These are phyloP conservation scores for Cisticola juncidis DNA, from an alignment of 2,113 vertebrate genomes.

Conservation along the genomic window DNA sequence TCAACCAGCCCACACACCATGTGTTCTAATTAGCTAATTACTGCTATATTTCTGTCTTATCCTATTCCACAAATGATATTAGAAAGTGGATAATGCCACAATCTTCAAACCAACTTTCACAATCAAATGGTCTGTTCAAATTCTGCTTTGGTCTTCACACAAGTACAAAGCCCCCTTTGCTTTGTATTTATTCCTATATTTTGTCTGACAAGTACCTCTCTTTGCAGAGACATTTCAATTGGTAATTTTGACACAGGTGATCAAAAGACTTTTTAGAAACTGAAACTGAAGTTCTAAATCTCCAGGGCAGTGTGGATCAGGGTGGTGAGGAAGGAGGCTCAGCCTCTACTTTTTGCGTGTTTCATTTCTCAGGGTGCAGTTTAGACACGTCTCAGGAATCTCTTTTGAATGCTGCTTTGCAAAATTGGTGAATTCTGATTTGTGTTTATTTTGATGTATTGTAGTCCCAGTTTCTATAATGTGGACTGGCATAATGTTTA, in stretches of 20 bases:
- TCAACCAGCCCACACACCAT: conserved; percentile 45
- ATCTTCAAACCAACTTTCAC: conserved; percentile 9
- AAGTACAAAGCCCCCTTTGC: not conserved
- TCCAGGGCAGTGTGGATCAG: not conserved
- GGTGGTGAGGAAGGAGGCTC: not conserved
- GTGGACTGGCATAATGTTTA: not conserved
- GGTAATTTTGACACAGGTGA: not conserved
- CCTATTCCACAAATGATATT: not conserved
- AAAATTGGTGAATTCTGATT: not conserved
- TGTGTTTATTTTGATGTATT: not conserved
- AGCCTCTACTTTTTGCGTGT: not conserved
- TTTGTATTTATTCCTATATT: not conserved
- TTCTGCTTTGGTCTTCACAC: not conserved
- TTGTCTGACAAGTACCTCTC: not conserved
- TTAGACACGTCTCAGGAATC: not conserved
- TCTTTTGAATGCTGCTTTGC: not conserved
- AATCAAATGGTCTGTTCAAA: not conserved
- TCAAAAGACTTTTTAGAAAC: not conserved
- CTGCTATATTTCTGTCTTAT: not conserved
- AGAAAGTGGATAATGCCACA: not conserved
- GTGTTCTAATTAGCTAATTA: conserved; percentile 56
- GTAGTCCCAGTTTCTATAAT: not conserved
- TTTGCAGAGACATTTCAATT: not conserved
- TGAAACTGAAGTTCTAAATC: not conserved
- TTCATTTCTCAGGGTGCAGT: not conserved